These are phyloP conservation scores for Propithecus deckenii DNA, from an alignment of 2,797 vertebrate genomes.

Conservation along the genomic window DNA sequence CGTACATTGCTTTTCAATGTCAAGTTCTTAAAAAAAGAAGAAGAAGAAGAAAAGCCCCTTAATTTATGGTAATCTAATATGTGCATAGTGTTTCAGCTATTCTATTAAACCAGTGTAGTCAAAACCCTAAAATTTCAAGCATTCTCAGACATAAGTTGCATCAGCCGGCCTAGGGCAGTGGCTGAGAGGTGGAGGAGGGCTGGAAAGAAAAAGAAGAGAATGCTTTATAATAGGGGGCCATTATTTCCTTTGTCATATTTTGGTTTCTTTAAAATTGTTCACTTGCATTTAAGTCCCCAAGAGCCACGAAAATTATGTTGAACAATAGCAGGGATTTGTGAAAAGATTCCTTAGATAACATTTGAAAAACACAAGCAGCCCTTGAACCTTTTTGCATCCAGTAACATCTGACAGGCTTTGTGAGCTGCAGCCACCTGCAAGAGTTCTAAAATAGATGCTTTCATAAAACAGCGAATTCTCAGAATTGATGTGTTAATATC, in stretches of 20 bases:
- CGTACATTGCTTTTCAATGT: constrained; percentile 67
- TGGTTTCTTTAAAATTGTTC: constrained; percentile 77
- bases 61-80: constrained; percentile 69
- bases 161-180: constrained; percentile 23
- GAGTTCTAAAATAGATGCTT: constrained; percentile 76
- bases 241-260: constrained; percentile 72
- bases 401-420: constrained; percentile 75
- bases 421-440: constrained; percentile 74
- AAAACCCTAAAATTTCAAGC: constrained; percentile 53
- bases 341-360: constrained; percentile 63
- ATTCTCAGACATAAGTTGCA: constrained; percentile 17
- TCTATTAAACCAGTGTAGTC: not conserved
- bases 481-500: constrained; percentile 78
- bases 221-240: constrained; percentile 67
- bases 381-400: constrained; percentile 74
- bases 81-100: not conserved
- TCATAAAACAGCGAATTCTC: constrained; percentile 70
- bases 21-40: not conserved
- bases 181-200: constrained; percentile 46
- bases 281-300: constrained; percentile 69
- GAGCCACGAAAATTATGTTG: constrained; percentile 70
- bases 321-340: constrained; percentile 71
- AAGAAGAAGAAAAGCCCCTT: constrained; percentile 43
- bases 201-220: constrained; percentile 34
- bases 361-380: constrained; percentile 72